Evolutionary conservation across 2,113 vertebrate genomes (phyloP), one percentile per base, ranked within the genome.

Genomic region (Sardina pilchardus): DNA sequence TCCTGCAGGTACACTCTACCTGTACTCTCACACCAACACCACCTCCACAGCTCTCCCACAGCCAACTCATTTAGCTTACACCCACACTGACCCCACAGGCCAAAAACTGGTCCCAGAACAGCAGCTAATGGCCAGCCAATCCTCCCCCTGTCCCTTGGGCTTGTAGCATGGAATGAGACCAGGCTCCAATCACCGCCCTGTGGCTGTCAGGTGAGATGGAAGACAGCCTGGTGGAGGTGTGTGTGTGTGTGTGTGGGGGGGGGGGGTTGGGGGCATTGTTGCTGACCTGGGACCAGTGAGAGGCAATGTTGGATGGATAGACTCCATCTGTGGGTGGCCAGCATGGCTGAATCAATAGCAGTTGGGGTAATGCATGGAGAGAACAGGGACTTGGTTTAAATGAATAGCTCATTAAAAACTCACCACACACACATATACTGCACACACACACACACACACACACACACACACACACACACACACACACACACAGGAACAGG

Each of bases 261-360:
- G n/a, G n/a, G n/a, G n/a, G n/a, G n/a, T n/a, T n/a, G n/a, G 86
- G 90, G 26, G 56, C 86, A 83, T 30, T 67, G 42, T 30, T 43
- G 50, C 88, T 88, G 85, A 90, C 88, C 86, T 75, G 45, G 71
- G 90, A 90, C 89, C 90, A 88, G 87, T n/a, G 53, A 88, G 90
- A 85, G 88, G 34, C 71, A n/a, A n/a, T 36, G 9, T 16, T 4
- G 71, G 71, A 78, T 78, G 26, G 26, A 36, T 36, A 12, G 44
- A 42, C 39, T 42, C 39, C n/a, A n/a, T 16, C 2, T 8, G 12
- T 8, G 59, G 59, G 39, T 42, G 47, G 34, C 26, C 53, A 81
- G 85, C 78, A 24, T 47, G 34, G 84, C 81, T 53, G 84, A 85
- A 88, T 90, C 85, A 59, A 88, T 88, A 86, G 45, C 48, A 81